Evolutionary conservation across 2,888 invertebrate genomes (phyloP), one percentile per base, ranked within the genome.

Genomic region (Amblyteles armatorius): DNA sequence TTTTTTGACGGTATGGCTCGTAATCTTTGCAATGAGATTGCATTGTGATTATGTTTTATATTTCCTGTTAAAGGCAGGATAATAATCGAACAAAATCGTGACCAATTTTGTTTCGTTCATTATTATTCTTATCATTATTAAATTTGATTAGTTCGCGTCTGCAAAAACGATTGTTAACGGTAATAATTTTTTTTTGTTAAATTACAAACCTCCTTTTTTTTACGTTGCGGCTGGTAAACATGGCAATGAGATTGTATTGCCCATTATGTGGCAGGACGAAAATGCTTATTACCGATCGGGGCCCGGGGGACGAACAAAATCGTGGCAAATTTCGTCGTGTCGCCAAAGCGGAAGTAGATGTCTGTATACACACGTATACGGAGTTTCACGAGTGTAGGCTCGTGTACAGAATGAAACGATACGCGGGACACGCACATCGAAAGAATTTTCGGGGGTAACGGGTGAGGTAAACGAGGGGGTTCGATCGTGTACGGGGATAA

Each of bases 401-500:
- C 3, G 40, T 40, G 65, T 67, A 33, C 26, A 26, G 22, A 48
- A 9, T 48, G 4, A 69, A 55, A 29, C 60, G 16, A 22, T 48
- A 40, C 26, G 26, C 19, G 60, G 44, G 44, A 73, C 22, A 6
- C 29, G 29, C 36, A 29, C 36, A 9, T 55, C 11, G 19, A 16
- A 33, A 26, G n/a, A 52, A 57, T 65, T 82, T 82, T 78, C 29
- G 11, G 72, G 72, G 67, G 67, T 72, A 55, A 72, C 26, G 55
- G 67, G 22, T 16, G 67, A 36, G 48, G 71, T 48, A 72, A 77
- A 72, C 63, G 16, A 68, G 78, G 71, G 44, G 71, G 52, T 82
- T 77, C 78, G 77, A 82, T 82, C 65, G 55, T 78, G 65, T 60
- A 78, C 40, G 13, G 55, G 48, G 78, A 82, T 77, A 82, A 82